These are phyloP conservation scores for Ictalurus punctatus DNA, from an alignment of 2,113 vertebrate genomes.

Conservation along the genomic window DNA sequence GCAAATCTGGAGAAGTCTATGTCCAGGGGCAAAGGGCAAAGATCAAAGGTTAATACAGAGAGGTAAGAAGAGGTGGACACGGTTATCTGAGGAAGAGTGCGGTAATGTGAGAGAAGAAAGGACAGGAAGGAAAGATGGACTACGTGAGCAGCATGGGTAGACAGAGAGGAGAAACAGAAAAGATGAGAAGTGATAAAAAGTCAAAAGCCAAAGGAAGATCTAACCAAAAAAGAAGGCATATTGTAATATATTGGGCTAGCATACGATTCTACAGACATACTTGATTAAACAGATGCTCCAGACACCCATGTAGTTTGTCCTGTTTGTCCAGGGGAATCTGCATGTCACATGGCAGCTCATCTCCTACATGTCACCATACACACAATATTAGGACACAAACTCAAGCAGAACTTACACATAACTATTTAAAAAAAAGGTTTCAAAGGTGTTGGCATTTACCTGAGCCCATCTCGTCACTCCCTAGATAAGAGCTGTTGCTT, in stretches of 20 bases:
- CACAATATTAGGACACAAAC: not conserved
- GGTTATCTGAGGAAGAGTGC: constrained; percentile 26
- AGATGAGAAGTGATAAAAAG: not conserved
- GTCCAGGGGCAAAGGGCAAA: constrained; percentile 47
- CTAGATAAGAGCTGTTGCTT: constrained; percentile 96
- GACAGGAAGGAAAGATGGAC: constrained; percentile 31
- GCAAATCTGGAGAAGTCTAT: constrained; percentile 40
- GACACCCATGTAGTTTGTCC: constrained; percentile 96
- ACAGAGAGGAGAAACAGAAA: constrained; percentile 43
- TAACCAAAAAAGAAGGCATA: not conserved
- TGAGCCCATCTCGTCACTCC: constrained; percentile 98
- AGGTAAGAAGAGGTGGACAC: constrained; percentile 11
- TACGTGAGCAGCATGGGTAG: constrained; percentile 6
- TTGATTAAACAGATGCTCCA: constrained; percentile 98
- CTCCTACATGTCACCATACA: constrained; percentile 71
- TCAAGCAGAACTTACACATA: not conserved
- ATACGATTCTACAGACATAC: constrained; percentile 60
- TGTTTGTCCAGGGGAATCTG: constrained; percentile 95
- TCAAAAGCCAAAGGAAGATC: not conserved
- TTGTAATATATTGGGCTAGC: not conserved
- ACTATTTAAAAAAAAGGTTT: not conserved
- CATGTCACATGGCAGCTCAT: constrained; percentile 96
- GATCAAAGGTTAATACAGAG: constrained; percentile 48
- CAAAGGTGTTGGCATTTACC: constrained; percentile 72
- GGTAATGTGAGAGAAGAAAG: constrained; percentile 46